Evolutionary conservation across 2,888 invertebrate species (phyloP), one percentile per base, ranked within the genome.

Genomic region (Galerucella calmariensis): DNA sequence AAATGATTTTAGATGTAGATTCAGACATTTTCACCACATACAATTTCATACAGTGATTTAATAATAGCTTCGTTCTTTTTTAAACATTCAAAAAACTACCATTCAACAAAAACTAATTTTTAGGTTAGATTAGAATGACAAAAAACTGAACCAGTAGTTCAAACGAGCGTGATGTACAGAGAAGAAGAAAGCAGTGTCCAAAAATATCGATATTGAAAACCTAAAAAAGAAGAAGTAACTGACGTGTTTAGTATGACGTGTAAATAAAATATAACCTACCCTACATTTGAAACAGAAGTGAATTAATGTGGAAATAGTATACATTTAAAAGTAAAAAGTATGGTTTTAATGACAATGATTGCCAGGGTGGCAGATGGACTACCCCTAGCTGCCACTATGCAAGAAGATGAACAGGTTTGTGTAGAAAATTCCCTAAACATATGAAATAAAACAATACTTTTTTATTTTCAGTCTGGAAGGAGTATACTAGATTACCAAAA

Each of bases 261-360:
- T 75, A 73, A 72, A 75, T 72, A 71, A 65, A 41, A 41, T 46
- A 67, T 74, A 75, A 75, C 72, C 75, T 75, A 68, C 14, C 35
- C 10, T 20, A 20, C n/a, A 51, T 24, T 56, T 9, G 9, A 10
- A 35, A 12, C 35, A 63, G 46, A 41, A 68, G 44, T 12, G 0
- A 65, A 35, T 44, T 24, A 24, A 20, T 8, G n/a, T 70, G 44
- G 11, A 65, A 46, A 46, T 41, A 27, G 44, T 71, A 58, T 66
- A 48, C 11, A 48, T 48, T 70, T 56, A 44, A 44, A 59, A 72
- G n/a, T 59, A 44, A 63, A 35, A 72, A 74, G 81, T 78, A 99
- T 98, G 98, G 97, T 99, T 87, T 88, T 98, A 86, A 93, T 98
- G 91, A 99, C 99, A 78, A 97, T 99, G 95, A 98, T 99, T 85